These are phyloP conservation scores for Lacerta viridis DNA, from an alignment of 2,797 vertebrate species.

Conservation along the genomic window DNA sequence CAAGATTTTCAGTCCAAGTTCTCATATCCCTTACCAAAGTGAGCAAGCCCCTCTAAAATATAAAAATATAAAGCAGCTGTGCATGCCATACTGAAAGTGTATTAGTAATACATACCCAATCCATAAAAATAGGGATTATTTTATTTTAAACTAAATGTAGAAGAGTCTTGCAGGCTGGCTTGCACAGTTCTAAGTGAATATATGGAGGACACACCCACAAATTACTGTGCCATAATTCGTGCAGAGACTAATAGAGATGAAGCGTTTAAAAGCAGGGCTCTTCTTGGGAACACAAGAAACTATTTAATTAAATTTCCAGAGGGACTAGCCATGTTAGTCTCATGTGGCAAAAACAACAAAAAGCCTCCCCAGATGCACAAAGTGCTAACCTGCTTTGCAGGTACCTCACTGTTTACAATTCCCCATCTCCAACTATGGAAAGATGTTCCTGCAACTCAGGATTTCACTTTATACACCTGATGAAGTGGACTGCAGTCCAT, in stretches of 20 bases:
- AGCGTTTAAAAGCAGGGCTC: neutral
- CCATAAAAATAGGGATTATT: neutral
- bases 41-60: neutral
- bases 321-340: neutral
- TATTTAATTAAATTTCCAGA: neutral
- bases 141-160: neutral
- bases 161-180: neutral
- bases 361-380: too few relatives aligned
- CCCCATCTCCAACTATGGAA: too few relatives aligned
- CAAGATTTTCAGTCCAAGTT: neutral
- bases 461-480: too few relatives aligned
- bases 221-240: neutral
- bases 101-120: neutral
- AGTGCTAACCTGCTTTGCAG: too few relatives aligned
- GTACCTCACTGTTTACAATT: too few relatives aligned
- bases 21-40: neutral
- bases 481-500: too few relatives aligned
- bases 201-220: slow-evolving; percentile 30
- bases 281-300: neutral
- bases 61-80: neutral
- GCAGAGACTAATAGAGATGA: neutral
- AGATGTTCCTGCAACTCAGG: too few relatives aligned
- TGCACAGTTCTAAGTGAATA: neutral
- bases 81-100: neutral
- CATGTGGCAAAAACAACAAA: too few relatives aligned